A percentile compares a stretch with the other conserved stretches of the same genome.
Conservation (phyloP, 2,888 invertebrate genomes). For the Phasia obesa region DNA sequence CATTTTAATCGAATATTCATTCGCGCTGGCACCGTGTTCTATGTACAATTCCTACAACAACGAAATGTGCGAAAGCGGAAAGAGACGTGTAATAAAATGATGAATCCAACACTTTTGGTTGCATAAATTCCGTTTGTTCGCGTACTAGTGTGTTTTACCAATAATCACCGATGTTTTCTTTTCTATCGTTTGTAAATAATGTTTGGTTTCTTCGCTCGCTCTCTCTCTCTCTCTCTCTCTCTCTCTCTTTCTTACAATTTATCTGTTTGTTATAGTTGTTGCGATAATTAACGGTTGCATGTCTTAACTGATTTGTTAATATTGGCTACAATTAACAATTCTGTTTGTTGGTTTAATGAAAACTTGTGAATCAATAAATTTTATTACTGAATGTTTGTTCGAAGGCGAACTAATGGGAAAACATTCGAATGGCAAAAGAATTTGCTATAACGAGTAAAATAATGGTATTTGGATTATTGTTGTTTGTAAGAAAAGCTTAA, state of each 20-base stretch:
- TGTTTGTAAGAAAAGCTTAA: background rate
- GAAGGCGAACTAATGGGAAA: slow-evolving; percentile 11
- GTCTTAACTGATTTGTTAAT: slow-evolving; percentile 70
- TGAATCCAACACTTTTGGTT: slow-evolving; percentile 61
- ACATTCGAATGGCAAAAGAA: background rate
- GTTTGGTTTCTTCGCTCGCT: background rate
- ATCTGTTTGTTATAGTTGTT: slow-evolving; percentile 65
- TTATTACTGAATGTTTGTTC: slow-evolving; percentile 22
- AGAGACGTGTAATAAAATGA: slow-evolving; percentile 50
- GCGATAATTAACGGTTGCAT: slow-evolving; percentile 64
- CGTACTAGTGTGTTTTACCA: slow-evolving; percentile 58
- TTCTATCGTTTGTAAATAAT: slow-evolving; percentile 17
- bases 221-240: background rate
- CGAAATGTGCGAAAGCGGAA: slow-evolving; percentile 14
- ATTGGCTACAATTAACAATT: slow-evolving; percentile 67
- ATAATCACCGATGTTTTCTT: slow-evolving; percentile 59
- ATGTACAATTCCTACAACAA: slow-evolving; percentile 1
- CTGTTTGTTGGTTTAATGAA: slow-evolving; percentile 60
- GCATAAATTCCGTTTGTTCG: slow-evolving; percentile 35
- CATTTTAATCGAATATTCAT: slow-evolving; percentile 63
- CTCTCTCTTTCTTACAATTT: slow-evolving; percentile 9
- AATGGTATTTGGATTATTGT: background rate
- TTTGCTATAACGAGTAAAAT: background rate
- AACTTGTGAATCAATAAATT: slow-evolving; percentile 63
- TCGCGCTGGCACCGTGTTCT: slow-evolving; percentile 44